Percentiles rank a stretch among this genome's conserved stretches.
Evolutionary conservation across 2,888 invertebrate genomes (phyloP).

Genomic region (Drosophila mayaguana): DNA sequence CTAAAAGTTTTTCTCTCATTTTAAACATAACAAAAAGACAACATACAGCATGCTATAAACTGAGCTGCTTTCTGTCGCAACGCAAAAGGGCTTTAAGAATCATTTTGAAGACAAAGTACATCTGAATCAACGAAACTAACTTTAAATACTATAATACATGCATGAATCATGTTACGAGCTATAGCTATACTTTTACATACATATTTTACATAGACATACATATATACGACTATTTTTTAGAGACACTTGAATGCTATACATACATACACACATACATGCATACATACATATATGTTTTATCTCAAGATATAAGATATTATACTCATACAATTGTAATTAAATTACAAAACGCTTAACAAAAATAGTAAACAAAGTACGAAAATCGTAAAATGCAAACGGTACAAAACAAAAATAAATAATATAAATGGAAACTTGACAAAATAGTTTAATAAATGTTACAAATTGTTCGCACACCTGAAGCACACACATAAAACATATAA

Average conservation of each 20-base stretch:
- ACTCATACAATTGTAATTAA: slow-evolving; percentile 60
- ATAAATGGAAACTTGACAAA: slow-evolving; percentile 55
- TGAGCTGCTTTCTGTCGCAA: slow-evolving; percentile 55
- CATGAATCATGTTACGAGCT: slow-evolving; percentile 13
- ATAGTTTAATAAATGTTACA: slow-evolving; percentile 55
- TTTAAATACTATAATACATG: slow-evolving; percentile 40
- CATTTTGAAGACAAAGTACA: slow-evolving; percentile 39
- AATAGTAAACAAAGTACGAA: slow-evolving; percentile 44
- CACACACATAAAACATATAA: slow-evolving; percentile 36
- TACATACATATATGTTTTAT: slow-evolving; percentile 39
- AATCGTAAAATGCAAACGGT: slow-evolving; percentile 40
- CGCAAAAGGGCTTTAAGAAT: slow-evolving; percentile 59
- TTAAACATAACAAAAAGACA: slow-evolving; percentile 13
- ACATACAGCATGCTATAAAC: slow-evolving; percentile 7
- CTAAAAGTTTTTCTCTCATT: slow-evolving; percentile 18
- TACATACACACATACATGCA: slow-evolving; percentile 22
- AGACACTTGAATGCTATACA: slow-evolving; percentile 33
- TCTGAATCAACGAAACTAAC: slow-evolving; percentile 69
- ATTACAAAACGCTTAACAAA: slow-evolving; percentile 52
- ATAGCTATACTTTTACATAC: slow-evolving; percentile 37
- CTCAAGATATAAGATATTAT: slow-evolving; percentile 40
- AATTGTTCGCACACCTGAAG: slow-evolving; percentile 57
- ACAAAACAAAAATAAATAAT: slow-evolving; percentile 56
- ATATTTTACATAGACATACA: slow-evolving; percentile 35
- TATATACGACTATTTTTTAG: slow-evolving; percentile 37